A percentile compares a stretch with the other conserved stretches of the same genome.
Conservation (phyloP, 2,888 invertebrate genomes). For the Tenthredo notha region DNA sequence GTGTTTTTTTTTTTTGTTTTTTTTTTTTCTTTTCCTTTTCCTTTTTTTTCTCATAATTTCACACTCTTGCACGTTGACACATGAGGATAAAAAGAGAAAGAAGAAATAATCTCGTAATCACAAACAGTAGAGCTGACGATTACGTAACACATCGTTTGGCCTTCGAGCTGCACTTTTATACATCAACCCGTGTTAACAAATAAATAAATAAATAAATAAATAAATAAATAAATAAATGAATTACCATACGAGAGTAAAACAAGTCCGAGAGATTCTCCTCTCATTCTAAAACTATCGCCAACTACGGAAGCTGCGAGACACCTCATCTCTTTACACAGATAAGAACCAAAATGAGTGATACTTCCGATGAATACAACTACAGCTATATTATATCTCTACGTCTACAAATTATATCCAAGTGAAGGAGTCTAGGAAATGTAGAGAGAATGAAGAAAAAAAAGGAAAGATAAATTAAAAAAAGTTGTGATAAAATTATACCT, state of each 20-base stretch:
- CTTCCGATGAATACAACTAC: not conserved
- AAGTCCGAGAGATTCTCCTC: not conserved
- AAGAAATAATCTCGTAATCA: constrained; percentile 47
- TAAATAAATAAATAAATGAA: not conserved
- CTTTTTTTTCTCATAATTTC: not conserved
- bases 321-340: not conserved
- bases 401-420: not conserved
- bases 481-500: not conserved
- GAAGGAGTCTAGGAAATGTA: not conserved
- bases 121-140: constrained; percentile 55
- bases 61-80: not conserved
- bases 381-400: not conserved
- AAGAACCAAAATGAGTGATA: not conserved
- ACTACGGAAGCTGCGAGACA: constrained; percentile 26
- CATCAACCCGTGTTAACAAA: constrained; percentile 70
- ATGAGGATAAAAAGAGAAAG: not conserved
- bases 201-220: constrained; percentile 66
- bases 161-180: constrained; percentile 69
- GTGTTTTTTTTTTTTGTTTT: constrained; percentile 47
- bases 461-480: not conserved
- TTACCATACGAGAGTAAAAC: not conserved
- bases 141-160: constrained; percentile 65
- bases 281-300: not conserved
- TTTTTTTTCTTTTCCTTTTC: constrained; percentile 51
- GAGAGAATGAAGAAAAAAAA: not conserved